phyloP scores from a whole-genome alignment of 2,797 vertebrate genomes.

The Thaleichthys pacificus region DNA sequence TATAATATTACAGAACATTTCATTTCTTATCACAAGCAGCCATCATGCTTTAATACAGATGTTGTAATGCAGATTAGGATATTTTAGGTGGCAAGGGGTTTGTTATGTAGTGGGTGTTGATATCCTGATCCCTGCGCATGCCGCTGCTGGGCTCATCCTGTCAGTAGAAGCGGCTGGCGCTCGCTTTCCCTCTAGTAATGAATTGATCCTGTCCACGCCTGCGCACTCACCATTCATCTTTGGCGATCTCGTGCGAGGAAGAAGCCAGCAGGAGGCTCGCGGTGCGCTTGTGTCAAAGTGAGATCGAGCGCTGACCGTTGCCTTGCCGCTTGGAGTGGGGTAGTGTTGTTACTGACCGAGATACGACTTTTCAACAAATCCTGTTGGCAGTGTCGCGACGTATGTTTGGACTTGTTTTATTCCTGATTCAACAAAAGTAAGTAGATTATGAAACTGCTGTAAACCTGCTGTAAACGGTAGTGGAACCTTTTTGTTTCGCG shows the following conservation, averaged over 20 bases:
- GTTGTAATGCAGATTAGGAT: neutral
- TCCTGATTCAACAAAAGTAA: slow-evolving; percentile 1
- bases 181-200: slow-evolving; percentile 50
- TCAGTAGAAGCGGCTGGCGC: neutral
- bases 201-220: slow-evolving; percentile 57
- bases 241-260: slow-evolving; percentile 51
- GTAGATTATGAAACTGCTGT: neutral
- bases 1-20: neutral
- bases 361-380: too few relatives aligned
- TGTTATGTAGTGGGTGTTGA: neutral
- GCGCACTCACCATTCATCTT: slow-evolving; percentile 60
- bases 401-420: slow-evolving; percentile 6
- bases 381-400: neutral
- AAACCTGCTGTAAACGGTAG: too few relatives aligned
- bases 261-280: slow-evolving; percentile 62
- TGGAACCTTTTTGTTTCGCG: neutral
- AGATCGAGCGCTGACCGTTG: neutral
- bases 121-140: neutral
- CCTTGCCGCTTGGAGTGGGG: neutral
- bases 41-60: neutral
- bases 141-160: neutral
- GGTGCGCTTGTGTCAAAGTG: slow-evolving; percentile 44
- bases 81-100: neutral
- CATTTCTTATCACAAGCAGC: neutral
- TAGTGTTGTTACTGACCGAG: neutral